Evolutionary conservation across 2,888 invertebrate genomes (phyloP), one percentile per base, ranked within the genome.

Genomic region (Drosophila pegasa): DNA sequence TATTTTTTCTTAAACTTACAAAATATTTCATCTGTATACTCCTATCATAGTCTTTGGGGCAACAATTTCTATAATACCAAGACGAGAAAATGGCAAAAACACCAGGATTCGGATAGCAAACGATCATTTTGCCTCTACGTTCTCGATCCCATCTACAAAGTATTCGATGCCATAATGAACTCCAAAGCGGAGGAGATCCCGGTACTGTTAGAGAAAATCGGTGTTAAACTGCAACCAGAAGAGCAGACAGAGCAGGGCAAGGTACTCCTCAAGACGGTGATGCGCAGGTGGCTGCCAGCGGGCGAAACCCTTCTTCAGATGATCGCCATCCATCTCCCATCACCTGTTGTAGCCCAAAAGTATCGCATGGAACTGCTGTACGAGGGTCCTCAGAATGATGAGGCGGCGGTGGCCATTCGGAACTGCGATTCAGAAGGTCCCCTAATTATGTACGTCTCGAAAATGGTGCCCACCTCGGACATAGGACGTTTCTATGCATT

Each of bases 401-500:
- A 97, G 89, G 98, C 97, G 71, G 98, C 98, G 80, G 85, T 97
- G 75, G 97, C 97, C 93, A 95, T 97, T 89, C 97, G 96, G 95
- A 96, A 92, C 91, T 99, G 99, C 92, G 98, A 99, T 93, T 96
- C 99, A 10, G 96, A 97, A 83, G 99, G 97, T 43, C 99, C 99
- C 12, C 94, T 99, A 63, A 99, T 99, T 99, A 99, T 99, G 99
- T 99, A 99, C 95, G 95, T 99, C 80, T 98, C 98, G 45, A 99
- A 99, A 94, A 99, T 99, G 99, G 99, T 99, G 92, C 99, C 99
- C 80, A 99, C 99, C 16, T 96, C 98, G 10, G 99, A 99, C 93
- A 99, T 99, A 94, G 99, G 99, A 70, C 96, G 99, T 92, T 99
- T 99, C 96, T 99, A 99, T 93, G 99, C 99, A 66, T 99, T 99